These are phyloP conservation scores for Scrobipalpa costella DNA, from an alignment of 2,888 invertebrate species.

Conservation along the genomic window DNA sequence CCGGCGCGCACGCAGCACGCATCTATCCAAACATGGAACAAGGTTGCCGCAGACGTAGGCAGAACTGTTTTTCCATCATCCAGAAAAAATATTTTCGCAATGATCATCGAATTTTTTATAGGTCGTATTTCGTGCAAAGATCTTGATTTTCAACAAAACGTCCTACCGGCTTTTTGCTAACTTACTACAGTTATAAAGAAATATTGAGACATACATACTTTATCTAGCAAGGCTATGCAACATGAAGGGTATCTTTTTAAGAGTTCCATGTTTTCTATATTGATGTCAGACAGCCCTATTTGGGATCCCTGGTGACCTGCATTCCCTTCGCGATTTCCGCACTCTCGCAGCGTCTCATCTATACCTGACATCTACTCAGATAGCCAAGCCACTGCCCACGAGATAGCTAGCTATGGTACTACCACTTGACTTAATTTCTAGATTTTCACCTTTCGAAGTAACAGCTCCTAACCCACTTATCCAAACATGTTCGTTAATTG, in stretches of 20 bases:
- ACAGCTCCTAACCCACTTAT: constrained; percentile 17
- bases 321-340: constrained; percentile 17
- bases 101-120: too few species aligned
- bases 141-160: too few species aligned
- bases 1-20: constrained; percentile 15
- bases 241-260: not conserved
- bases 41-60: not conserved
- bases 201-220: too few species aligned
- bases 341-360: constrained; percentile 14
- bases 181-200: too few species aligned
- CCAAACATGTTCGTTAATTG: constrained; percentile 10
- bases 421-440: constrained; percentile 10
- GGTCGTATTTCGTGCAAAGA: too few species aligned
- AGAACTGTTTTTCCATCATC: not conserved
- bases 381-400: constrained; percentile 9
- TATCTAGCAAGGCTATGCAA: not conserved
- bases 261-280: not conserved
- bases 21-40: constrained; percentile 2
- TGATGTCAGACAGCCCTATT: constrained; percentile 6
- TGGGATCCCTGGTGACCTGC: constrained; percentile 21
- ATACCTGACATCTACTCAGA: constrained; percentile 7
- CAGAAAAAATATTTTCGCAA: not conserved
- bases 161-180: too few species aligned
- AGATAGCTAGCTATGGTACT: constrained; percentile 1
- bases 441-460: constrained; percentile 15